Percentiles rank a stretch among this genome's conserved stretches.
Evolutionary conservation across 2,888 invertebrate genomes (phyloP).

Genomic region (Molorchus minor): DNA sequence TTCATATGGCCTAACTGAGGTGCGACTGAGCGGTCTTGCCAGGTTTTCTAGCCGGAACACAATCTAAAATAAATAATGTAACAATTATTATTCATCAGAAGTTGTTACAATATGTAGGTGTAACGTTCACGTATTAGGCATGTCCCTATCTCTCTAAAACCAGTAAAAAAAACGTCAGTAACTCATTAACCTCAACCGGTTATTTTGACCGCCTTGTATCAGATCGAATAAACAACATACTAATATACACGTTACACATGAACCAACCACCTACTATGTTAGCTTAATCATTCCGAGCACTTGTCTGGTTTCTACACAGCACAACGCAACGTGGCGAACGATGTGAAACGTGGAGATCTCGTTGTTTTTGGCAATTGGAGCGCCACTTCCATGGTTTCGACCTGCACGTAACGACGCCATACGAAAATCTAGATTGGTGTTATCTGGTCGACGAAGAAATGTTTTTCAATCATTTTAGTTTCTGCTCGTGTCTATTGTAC

Average conservation of each 20-base stretch:
- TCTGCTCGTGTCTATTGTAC: no score
- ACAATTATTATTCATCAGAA: no score
- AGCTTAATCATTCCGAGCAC: conserved; percentile 19
- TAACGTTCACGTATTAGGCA: no score
- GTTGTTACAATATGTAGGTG: no score
- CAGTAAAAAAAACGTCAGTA: neutral
- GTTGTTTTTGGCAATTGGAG: conserved; percentile 18
- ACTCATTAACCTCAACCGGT: conserved; percentile 10
- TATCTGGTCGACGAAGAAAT: neutral
- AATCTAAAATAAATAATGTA: no score
- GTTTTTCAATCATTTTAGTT: neutral
- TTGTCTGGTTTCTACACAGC: conserved; percentile 23
- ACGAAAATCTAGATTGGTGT: neutral
- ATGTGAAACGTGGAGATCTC: neutral
- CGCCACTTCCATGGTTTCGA: conserved; percentile 1
- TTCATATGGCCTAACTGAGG: no score
- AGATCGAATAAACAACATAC: conserved; percentile 6
- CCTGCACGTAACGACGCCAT: conserved; percentile 1
- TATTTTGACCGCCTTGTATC: conserved; percentile 18
- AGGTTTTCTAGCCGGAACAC: no score
- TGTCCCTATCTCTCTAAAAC: neutral
- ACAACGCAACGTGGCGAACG: conserved; percentile 3
- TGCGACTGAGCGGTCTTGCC: no score
- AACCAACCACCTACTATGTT: conserved; percentile 9
- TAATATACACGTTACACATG: no score